Evolutionary conservation across 2,797 vertebrate species (phyloP).

Genomic region (Babyrousa celebensis): DNA sequence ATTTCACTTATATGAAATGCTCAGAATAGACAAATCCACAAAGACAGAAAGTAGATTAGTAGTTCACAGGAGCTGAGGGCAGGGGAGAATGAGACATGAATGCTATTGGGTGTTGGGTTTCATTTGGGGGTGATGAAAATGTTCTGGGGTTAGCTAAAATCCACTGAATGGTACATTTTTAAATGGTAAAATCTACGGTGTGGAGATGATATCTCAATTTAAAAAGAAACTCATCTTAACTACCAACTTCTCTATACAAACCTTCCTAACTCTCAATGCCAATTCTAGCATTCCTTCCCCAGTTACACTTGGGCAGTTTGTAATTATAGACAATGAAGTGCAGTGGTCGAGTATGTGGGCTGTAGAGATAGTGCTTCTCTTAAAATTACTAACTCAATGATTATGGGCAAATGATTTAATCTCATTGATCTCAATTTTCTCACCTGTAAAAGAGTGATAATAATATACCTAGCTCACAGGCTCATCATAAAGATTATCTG

Average conservation of each 20-base stretch:
- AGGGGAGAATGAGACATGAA: no score
- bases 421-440: not conserved
- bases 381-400: not conserved
- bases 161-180: not conserved
- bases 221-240: not conserved
- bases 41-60: not conserved
- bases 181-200: not conserved
- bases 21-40: not conserved
- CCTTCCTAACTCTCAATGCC: not conserved
- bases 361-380: not conserved
- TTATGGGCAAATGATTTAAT: not conserved
- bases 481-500: not conserved
- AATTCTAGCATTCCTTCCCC: not conserved
- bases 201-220: not conserved
- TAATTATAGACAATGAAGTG: not conserved
- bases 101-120: not conserved
- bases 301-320: not conserved
- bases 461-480: not conserved
- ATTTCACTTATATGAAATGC: not conserved
- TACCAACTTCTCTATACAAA: not conserved
- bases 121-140: not conserved
- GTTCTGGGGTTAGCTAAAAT: not conserved
- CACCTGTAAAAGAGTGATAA: not conserved
- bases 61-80: not conserved
- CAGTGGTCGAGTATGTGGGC: not conserved